Conservation (phyloP, 2,888 invertebrate genomes). For the Acanthosepion pharaonis region DNA sequence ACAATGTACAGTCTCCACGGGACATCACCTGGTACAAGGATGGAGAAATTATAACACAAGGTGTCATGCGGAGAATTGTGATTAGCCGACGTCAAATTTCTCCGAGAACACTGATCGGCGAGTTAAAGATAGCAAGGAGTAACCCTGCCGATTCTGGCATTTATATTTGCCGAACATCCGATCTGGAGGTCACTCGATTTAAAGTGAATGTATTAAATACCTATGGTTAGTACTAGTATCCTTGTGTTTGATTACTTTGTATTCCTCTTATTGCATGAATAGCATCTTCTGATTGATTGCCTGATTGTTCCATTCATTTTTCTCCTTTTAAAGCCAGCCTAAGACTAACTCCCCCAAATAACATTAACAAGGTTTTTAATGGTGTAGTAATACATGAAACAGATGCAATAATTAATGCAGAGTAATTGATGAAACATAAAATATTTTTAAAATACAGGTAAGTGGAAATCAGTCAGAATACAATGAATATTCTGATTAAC, state of each 20-base stretch:
- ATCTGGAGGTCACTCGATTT: slow-evolving; percentile 47
- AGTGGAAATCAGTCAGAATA: not conserved
- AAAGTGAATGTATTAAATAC: slow-evolving; percentile 48
- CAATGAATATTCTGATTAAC: not conserved
- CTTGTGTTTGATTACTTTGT: slow-evolving; percentile 43
- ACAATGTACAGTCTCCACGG: slow-evolving; percentile 45
- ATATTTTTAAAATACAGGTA: not conserved
- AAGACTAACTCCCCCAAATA: not conserved
- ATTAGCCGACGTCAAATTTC: slow-evolving; percentile 43
- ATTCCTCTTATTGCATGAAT: slow-evolving; percentile 11
- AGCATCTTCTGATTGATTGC: not conserved
- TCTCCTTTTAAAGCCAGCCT: not conserved
- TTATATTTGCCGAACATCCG: slow-evolving; percentile 46
- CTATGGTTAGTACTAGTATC: slow-evolving; percentile 47
- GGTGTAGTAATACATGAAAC: not conserved
- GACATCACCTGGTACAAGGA: slow-evolving; percentile 47
- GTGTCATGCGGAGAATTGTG: slow-evolving; percentile 25
- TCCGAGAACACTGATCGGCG: slow-evolving; percentile 40
- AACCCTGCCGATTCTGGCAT: slow-evolving; percentile 42
- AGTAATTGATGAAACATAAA: not conserved
- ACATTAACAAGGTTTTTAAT: not conserved
- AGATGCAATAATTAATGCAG: not conserved
- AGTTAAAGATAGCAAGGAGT: slow-evolving; percentile 42
- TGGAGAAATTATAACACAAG: slow-evolving; percentile 46
- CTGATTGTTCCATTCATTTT: not conserved